phyloP scores from a whole-genome alignment of 2,113 vertebrate species.

The Proterorhinus semilunaris region DNA sequence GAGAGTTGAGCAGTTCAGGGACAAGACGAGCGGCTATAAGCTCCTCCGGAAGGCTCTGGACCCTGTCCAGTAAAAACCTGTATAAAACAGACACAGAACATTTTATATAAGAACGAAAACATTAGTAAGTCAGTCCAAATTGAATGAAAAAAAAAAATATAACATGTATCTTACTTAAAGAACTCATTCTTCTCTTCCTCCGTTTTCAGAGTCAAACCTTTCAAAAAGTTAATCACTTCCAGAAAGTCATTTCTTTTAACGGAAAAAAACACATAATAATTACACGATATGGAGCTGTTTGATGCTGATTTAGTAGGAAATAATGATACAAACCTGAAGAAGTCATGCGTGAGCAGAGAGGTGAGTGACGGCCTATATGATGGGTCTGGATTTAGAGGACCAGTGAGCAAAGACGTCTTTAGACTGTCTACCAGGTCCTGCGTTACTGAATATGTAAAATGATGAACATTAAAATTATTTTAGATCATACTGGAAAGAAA shows the following conservation, averaged over 20 bases:
- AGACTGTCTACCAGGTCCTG: slow-evolving; percentile 77
- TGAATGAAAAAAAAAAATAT: not conserved
- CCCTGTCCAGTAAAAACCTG: slow-evolving; percentile 91
- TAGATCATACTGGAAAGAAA: not conserved
- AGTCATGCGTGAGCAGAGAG: slow-evolving; percentile 84
- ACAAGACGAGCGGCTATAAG: slow-evolving; percentile 87
- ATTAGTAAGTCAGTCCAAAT: not conserved
- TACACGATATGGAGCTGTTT: rapidly evolving
- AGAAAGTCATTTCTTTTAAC: slow-evolving; percentile 91
- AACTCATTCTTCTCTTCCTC: slow-evolving; percentile 98
- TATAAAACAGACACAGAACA: slow-evolving; percentile 16
- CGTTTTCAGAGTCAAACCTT: slow-evolving; percentile 90
- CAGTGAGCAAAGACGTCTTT: slow-evolving; percentile 80
- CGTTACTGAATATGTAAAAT: slow-evolving; percentile 60
- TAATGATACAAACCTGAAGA: slow-evolving; percentile 85
- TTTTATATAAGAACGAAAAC: too few relatives aligned
- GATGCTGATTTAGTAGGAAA: not conserved
- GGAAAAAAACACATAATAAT: slow-evolving; percentile 1
- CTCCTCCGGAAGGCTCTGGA: slow-evolving; percentile 88
- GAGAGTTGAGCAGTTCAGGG: slow-evolving; percentile 89
- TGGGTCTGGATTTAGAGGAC: slow-evolving; percentile 83
- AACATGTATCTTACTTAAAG: slow-evolving; percentile 87
- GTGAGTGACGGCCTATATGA: slow-evolving; percentile 79
- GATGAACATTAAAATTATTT: not conserved
- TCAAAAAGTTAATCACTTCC: slow-evolving; percentile 94